phyloP scores from a whole-genome alignment of 92 coral and sea anemone genomes.

The Actinostola sp. region DNA sequence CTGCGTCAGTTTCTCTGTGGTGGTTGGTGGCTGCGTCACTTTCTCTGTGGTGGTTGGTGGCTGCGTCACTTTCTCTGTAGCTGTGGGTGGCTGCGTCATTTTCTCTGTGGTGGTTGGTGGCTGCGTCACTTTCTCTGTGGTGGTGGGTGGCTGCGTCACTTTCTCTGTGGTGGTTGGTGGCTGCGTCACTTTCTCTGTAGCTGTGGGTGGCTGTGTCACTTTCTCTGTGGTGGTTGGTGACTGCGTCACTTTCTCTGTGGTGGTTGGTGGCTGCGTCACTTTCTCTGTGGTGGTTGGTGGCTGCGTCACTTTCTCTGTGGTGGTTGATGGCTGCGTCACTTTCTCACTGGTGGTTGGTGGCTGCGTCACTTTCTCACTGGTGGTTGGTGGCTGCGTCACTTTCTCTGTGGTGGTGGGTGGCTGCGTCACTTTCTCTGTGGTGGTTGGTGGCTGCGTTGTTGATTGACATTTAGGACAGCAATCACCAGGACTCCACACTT shows the following conservation, averaged over 20 bases:
- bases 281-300: too few species aligned
- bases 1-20: slow-evolving; percentile 1
- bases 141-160: slow-evolving; percentile 26
- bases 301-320: too few species aligned
- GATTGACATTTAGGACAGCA: slow-evolving; percentile 49
- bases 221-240: slow-evolving; percentile 10
- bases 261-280: too few species aligned
- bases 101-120: slow-evolving; percentile 4
- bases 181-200: slow-evolving; percentile 12
- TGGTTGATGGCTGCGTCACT: slow-evolving; percentile 4
- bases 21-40: slow-evolving; percentile 12
- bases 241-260: too few species aligned
- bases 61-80: slow-evolving; percentile 4
- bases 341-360: slow-evolving; percentile 34
- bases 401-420: slow-evolving; percentile 28
- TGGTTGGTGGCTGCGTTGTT: slow-evolving; percentile 21
- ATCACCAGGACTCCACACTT: slow-evolving; percentile 24
- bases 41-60: slow-evolving; percentile 23
- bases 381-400: slow-evolving; percentile 6
- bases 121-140: too few species aligned
- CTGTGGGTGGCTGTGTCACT: slow-evolving; percentile 12
- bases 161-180: slow-evolving; percentile 19
- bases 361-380: slow-evolving; percentile 16
- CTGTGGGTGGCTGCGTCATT: slow-evolving; percentile 6
- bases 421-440: neutral